Evolutionary conservation across 2,797 vertebrate genomes (phyloP), one percentile per base, ranked within the genome.

Genomic region (Chelon auratus): DNA sequence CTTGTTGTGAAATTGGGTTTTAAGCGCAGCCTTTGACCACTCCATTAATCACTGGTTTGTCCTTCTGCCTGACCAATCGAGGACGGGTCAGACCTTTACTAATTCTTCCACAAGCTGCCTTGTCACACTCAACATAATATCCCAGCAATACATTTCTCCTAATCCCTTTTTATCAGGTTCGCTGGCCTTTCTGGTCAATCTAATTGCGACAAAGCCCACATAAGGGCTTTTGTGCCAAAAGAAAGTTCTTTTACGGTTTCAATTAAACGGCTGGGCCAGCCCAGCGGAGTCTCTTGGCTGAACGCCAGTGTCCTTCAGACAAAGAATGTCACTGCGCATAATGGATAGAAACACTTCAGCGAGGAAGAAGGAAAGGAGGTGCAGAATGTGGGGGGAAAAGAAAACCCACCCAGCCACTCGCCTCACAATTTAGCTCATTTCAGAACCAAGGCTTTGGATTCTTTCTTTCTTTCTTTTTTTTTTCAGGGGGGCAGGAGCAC

Each of bases 81-180:
- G 69, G 72, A 78, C 79, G 85, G 93, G 92, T 93, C 94, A 95
- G 93, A 91, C 93, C 92, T 90, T 91, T 85, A 87, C 94, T 95
- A 92, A 95, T 91, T 95, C 94, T 84, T 90, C 78, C 88, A 90
- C 88, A 86, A 83, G 77, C 91, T 75, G 89, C 82, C 86, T 51
- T 87, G 93, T 92, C 95, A 95, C 80, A 90, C 92, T 94, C 90
- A 77, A 91, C 93, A 94, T 93, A 93, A 91, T 89, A 93, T 91
- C 94, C 91, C 88, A 86, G 75, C 94, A 94, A 93, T 91, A 91
- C 88, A 76, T 91, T 92, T 91, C 87, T 92, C 69, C 89, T 95
- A 95, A 97, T 96, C 94, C 93, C 87, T 87, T 95, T 93, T 93
- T 89, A 93, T 95, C 93, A 92, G 94, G 91, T 95, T 91, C 82